Conservation (phyloP, 2,797 vertebrate species). For the Telmatherina bonti region DNA sequence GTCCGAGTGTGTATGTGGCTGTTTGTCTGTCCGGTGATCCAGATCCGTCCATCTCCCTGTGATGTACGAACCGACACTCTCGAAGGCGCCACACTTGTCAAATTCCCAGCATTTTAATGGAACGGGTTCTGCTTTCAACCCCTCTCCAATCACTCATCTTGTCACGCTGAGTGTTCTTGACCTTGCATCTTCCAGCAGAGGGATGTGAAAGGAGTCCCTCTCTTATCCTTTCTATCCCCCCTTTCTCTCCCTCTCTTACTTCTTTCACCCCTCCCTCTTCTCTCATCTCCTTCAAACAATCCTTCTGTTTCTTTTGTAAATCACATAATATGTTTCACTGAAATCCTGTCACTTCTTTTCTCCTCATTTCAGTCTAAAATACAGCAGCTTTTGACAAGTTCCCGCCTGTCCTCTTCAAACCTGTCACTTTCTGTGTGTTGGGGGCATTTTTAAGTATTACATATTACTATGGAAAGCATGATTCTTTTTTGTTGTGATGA, state of each 20-base stretch:
- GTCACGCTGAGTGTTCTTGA: conserved; percentile 59
- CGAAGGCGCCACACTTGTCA: conserved; percentile 22
- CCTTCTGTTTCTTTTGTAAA: conserved; percentile 34
- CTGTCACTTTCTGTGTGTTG: neutral
- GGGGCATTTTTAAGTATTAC: too few species aligned
- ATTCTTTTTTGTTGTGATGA: neutral
- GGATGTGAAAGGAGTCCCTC: conserved; percentile 23
- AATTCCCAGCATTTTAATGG: conserved; percentile 48
- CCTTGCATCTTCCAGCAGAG: conserved; percentile 43
- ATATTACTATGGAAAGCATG: too few species aligned
- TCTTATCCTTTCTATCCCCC: neutral
- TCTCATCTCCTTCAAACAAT: neutral
- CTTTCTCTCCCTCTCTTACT: neutral
- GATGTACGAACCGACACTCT: conserved; percentile 25
- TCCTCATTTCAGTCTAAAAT: neutral
- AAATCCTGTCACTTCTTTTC: conserved; percentile 6
- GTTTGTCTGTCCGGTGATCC: conserved; percentile 7
- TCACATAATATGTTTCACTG: conserved; percentile 37
- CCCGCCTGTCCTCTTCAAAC: conserved; percentile 11
- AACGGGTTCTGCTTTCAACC: conserved; percentile 34
- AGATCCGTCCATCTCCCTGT: conserved; percentile 15
- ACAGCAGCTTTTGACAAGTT: too few species aligned
- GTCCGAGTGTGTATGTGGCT: neutral
- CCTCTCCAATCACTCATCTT: conserved; percentile 51
- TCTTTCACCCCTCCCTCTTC: neutral